These are phyloP conservation scores for Fistularia commersonii DNA, from an alignment of 2,797 vertebrate genomes.

Conservation along the genomic window DNA sequence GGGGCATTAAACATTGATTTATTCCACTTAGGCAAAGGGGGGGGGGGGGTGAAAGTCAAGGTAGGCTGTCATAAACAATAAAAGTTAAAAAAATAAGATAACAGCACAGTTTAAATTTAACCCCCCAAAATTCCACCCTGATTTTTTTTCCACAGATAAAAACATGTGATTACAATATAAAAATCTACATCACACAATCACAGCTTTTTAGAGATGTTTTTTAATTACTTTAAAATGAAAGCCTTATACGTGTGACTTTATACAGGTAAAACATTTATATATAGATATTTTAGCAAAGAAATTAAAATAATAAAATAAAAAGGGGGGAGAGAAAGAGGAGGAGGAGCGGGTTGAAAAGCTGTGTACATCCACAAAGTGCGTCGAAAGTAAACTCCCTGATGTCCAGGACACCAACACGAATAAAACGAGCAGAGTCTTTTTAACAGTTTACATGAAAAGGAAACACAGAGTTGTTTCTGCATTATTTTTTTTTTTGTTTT, in stretches of 20 bases:
- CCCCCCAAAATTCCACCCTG: no score
- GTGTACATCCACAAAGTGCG: constrained; percentile 99
- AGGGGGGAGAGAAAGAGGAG: no score
- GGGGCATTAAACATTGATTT: constrained; percentile 94
- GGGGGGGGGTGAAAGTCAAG: constrained; percentile 41
- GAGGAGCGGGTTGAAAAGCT: no score
- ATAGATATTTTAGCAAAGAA: constrained; percentile 86
- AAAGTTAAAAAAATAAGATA: constrained; percentile 13
- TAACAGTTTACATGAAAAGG: constrained; percentile 89
- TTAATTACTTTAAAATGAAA: constrained; percentile 99
- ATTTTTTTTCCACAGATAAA: constrained; percentile 17
- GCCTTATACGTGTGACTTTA: constrained; percentile 94
- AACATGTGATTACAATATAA: constrained; percentile 17
- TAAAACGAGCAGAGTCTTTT: constrained; percentile 79
- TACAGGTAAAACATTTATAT: constrained; percentile 99
- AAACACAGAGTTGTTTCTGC: constrained; percentile 81
- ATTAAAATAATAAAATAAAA: constrained; percentile 92
- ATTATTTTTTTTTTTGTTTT: no score
- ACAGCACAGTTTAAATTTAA: constrained; percentile 4
- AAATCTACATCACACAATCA: constrained; percentile 67
- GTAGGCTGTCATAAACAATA: constrained; percentile 42
- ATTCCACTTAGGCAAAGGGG: constrained; percentile 77
- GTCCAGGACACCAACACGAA: constrained; percentile 93
- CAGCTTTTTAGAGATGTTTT: constrained; percentile 81
- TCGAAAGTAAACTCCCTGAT: constrained; percentile 97